A percentile compares a stretch with the other conserved stretches of the same genome.
Conservation (phyloP, 2,113 vertebrate genomes). For the Sprattus sprattus region DNA sequence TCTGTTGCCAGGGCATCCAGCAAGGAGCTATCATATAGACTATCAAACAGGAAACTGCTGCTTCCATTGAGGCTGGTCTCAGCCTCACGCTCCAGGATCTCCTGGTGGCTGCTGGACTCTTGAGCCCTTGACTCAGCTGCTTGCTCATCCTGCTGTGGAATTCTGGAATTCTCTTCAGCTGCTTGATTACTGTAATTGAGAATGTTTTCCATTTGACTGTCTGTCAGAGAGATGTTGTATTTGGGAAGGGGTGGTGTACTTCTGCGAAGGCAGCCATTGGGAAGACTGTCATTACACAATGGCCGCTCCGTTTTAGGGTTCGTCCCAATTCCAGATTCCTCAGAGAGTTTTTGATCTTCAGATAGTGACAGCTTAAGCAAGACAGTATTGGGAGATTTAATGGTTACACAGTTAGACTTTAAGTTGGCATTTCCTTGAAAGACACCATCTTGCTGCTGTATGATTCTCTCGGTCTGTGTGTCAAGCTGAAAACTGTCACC, state of each 20-base stretch:
- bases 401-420: conserved; percentile 4
- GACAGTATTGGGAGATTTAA: background rate
- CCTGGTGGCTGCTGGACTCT: background rate
- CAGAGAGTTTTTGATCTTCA: conserved; percentile 7
- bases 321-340: conserved; percentile 14
- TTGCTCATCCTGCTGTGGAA: background rate
- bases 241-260: conserved; percentile 36
- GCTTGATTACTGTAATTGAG: conserved; percentile 80
- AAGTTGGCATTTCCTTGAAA: conserved; percentile 15
- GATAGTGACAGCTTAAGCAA: background rate
- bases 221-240: conserved; percentile 82
- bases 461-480: conserved; percentile 87
- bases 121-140: conserved; percentile 18
- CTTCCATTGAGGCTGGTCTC: conserved; percentile 83
- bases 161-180: conserved; percentile 43
- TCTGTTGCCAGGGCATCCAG: conserved; percentile 56
- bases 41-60: conserved; percentile 88
- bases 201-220: conserved; percentile 87
- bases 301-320: background rate
- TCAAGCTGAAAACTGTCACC: conserved; percentile 91
- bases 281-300: background rate
- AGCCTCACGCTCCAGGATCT: background rate
- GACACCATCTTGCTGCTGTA: conserved; percentile 68
- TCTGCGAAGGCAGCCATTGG: background rate
- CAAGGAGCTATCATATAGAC: conserved; percentile 75